These are phyloP conservation scores for Anhinga anhinga DNA, from an alignment of 2,113 vertebrate genomes.

Conservation along the genomic window DNA sequence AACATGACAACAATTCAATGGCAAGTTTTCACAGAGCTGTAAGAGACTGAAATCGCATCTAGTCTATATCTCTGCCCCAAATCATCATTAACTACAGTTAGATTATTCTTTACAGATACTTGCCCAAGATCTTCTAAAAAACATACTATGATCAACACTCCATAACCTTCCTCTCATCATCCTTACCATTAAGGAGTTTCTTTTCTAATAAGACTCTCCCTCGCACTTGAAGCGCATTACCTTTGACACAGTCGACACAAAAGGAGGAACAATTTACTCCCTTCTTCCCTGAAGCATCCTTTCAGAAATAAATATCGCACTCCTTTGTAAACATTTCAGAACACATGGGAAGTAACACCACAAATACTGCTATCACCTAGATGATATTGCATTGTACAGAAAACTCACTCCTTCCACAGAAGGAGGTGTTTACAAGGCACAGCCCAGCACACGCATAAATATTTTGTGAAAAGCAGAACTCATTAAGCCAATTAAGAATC, in stretches of 20 bases:
- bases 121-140: background rate
- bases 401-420: no score
- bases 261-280: background rate
- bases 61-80: background rate
- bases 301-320: background rate
- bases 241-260: background rate
- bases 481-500: background rate
- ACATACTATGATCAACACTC: no score
- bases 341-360: background rate
- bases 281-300: background rate
- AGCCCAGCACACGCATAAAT: background rate
- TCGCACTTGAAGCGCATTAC: background rate
- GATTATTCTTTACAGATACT: background rate
- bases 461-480: background rate
- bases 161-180: background rate
- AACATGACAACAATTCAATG: no score
- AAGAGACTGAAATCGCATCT: background rate
- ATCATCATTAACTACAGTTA: background rate
- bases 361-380: background rate
- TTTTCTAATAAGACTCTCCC: background rate
- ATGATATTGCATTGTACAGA: rapidly evolving
- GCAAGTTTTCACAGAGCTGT: background rate
- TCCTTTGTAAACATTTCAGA: background rate
- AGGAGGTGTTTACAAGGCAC: background rate
- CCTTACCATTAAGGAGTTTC: background rate